phyloP scores from a whole-genome alignment of 2,888 invertebrate genomes.

The Acrobasis consociella region DNA sequence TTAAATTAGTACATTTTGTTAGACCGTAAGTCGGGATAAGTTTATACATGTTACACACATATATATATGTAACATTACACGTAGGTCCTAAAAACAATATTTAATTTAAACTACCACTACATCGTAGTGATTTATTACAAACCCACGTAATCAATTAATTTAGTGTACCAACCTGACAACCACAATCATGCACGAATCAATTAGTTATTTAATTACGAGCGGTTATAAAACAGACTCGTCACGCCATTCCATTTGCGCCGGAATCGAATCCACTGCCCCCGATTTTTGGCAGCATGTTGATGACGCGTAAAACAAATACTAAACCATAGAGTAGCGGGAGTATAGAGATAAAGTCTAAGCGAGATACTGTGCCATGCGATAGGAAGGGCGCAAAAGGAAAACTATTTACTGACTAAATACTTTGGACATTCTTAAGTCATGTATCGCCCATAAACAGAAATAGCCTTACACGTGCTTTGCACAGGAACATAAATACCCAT shows the following conservation, averaged over 20 bases:
- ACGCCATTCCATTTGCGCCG: conserved; percentile 49
- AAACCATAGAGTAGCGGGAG: conserved; percentile 25
- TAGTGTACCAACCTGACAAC: conserved; percentile 16
- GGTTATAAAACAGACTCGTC: conserved; percentile 41
- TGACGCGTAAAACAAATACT: conserved; percentile 22
- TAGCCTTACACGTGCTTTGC: no score
- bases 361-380: no score
- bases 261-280: conserved; percentile 57
- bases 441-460: no score
- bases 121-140: conserved; percentile 13
- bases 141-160: conserved; percentile 19
- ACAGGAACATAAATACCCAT: no score
- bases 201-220: conserved; percentile 33
- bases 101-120: background rate
- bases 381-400: no score
- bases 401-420: no score
- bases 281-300: conserved; percentile 38
- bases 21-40: no score
- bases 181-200: conserved; percentile 25
- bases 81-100: background rate
- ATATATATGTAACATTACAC: no score
- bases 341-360: background rate
- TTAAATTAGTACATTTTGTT: no score
- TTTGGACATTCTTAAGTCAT: no score
- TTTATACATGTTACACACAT: no score